Evolutionary conservation across 2,888 invertebrate genomes (phyloP), one percentile per base, ranked within the genome.

Genomic region (Cephonodes hylas): DNA sequence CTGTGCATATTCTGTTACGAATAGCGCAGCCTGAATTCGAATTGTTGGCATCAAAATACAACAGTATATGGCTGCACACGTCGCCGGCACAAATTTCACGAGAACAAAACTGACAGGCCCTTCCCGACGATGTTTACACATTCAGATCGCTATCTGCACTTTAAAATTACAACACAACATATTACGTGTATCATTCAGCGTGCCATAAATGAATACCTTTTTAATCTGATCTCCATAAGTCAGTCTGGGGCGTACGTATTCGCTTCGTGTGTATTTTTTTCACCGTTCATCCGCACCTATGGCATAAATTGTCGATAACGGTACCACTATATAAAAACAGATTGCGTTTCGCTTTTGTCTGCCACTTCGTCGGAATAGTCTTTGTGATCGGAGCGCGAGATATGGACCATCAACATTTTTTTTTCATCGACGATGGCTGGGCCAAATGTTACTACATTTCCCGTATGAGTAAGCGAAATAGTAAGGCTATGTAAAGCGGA

Each of bases 161-260:
- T 31, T 53, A 31, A 31, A 53, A 53, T 53, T 53, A 53, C 53
- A 18, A 15, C 27, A 53, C 15, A 45, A 46, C 22, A 23, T 8
- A 27, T 48, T 48, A 27, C 53, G 27, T 18, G 53, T 31, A 53
- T 31, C 53, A 31, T 31, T 53, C 53, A 18, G 27, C 10, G 31
- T 18, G 10, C 53, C 53, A 31, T 53, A 53, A 53, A 53, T 53
- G 53, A 53, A 53, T 53, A 53, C 53, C 31, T 53, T 53, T 53
- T 53, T 53, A 53, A 53, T 53, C 53, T 53, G 53, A 53, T 53
- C 53, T 31, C 31, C 53, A 53, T 53, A 53, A 53, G 53, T 53
- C 53, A 53, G 31, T 27, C 27, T 27, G 7, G 4, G 18, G 15
- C 53, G 27, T 15, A 10, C 53, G 18, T 27, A 27, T 53, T 53